A percentile compares a stretch with the other conserved stretches of the same genome.
Conservation (phyloP, 30 jellyfish, hydroid and myxozoan genomes). For the Nemopilema nomurai region DNA sequence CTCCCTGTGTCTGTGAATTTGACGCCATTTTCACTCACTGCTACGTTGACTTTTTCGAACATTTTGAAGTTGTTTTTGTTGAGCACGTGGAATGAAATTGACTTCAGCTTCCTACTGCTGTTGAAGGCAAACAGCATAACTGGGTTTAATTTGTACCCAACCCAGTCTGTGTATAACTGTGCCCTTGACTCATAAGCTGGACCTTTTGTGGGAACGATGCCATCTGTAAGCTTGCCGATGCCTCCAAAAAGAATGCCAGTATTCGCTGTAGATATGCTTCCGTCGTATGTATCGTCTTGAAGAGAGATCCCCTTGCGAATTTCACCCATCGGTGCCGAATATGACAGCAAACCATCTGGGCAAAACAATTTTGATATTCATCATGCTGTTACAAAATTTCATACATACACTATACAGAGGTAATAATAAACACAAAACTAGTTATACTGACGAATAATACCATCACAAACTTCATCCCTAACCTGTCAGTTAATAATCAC, state of each 20-base stretch:
- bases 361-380: background rate
- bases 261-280: conserved; percentile 9
- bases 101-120: conserved; percentile 25
- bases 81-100: conserved; percentile 40
- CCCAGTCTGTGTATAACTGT: conserved; percentile 42
- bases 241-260: conserved; percentile 58
- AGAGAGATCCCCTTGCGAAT: conserved; percentile 35
- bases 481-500: too few species aligned
- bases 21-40: conserved; percentile 35
- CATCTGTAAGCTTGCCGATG: conserved; percentile 78
- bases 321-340: conserved; percentile 76
- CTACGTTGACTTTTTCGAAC: conserved; percentile 42
- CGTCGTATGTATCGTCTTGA: conserved; percentile 66
- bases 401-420: background rate
- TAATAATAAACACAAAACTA: too few species aligned
- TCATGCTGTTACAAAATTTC: background rate
- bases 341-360: conserved; percentile 69
- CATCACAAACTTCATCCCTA: too few species aligned
- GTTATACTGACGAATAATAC: too few species aligned
- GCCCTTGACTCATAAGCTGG: conserved; percentile 3
- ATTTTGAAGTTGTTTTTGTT: conserved; percentile 20
- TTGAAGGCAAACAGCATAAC: conserved; percentile 42
- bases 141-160: conserved; percentile 57
- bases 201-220: conserved; percentile 36
- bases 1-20: conserved; percentile 27